Conservation (phyloP, 2,888 invertebrate species). For the Laspeyria flexula region DNA sequence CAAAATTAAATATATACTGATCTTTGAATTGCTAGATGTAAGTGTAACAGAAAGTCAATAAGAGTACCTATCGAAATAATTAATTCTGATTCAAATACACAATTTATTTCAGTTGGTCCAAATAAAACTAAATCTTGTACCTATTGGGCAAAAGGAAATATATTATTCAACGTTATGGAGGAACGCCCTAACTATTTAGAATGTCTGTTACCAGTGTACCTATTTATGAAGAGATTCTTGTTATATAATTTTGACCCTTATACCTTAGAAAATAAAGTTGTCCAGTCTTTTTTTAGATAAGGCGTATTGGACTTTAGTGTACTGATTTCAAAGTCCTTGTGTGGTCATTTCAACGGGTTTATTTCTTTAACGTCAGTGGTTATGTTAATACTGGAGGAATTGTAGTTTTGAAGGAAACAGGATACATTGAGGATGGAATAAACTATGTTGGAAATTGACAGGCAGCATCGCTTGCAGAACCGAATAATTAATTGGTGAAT, state of each 20-base stretch:
- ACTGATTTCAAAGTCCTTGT: constrained; percentile 25
- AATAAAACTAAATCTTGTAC: too few species aligned
- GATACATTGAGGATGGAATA: background rate
- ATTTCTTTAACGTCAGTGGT: constrained; percentile 3
- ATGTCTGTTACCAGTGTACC: constrained; percentile 7
- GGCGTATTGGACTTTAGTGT: constrained; percentile 15
- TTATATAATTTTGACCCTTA: constrained; percentile 2
- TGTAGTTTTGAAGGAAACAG: background rate
- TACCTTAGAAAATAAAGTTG: background rate
- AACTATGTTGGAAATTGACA: too few species aligned
- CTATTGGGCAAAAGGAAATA: background rate
- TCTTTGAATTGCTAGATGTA: too few species aligned
- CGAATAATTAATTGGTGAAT: too few species aligned
- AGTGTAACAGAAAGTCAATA: too few species aligned
- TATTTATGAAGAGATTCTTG: constrained; percentile 9
- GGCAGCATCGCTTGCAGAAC: too few species aligned
- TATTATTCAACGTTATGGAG: constrained; percentile 4
- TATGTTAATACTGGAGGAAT: background rate
- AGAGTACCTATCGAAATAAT: too few species aligned
- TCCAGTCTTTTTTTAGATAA: background rate
- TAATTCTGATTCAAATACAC: too few species aligned
- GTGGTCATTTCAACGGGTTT: constrained; percentile 6
- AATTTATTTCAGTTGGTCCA: too few species aligned
- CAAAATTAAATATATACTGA: too few species aligned
- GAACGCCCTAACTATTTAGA: constrained; percentile 2